phyloP scores from a whole-genome alignment of 1,140 invertebrate species.

The Drosophila mauritiana region DNA sequence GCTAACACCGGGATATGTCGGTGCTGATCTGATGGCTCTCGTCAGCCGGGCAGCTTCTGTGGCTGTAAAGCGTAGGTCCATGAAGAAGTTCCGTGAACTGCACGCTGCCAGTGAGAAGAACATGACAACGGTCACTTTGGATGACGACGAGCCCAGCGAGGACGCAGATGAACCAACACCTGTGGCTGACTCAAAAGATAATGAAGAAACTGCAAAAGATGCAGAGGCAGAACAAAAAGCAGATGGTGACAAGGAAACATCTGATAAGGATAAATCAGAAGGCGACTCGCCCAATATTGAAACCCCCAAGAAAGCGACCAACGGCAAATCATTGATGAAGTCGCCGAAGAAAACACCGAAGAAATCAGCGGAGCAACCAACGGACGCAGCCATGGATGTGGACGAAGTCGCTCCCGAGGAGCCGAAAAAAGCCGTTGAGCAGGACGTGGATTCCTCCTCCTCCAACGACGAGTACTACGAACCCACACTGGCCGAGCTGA shows the following conservation, averaged over 20 bases:
- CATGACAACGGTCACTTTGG: slow-evolving; percentile 76
- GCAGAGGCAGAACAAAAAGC: slow-evolving; percentile 6
- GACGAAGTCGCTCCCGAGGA: slow-evolving; percentile 17
- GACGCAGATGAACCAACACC: slow-evolving; percentile 12
- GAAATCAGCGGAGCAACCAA: slow-evolving; percentile 4
- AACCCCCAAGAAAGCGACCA: slow-evolving; percentile 30
- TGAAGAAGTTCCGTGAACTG: slow-evolving; percentile 71
- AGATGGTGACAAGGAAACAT: background rate
- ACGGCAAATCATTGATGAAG: slow-evolving; percentile 33
- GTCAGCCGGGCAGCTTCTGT: slow-evolving; percentile 94
- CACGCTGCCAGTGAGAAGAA: slow-evolving; percentile 70
- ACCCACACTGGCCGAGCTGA: slow-evolving; percentile 78
- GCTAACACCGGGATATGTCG: slow-evolving; percentile 98
- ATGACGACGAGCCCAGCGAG: slow-evolving; percentile 68
- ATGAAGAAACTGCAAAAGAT: slow-evolving; percentile 8
- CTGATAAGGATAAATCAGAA: background rate
- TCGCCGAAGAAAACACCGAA: no score
- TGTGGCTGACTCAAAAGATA: background rate
- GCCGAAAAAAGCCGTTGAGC: background rate
- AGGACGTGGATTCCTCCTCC: background rate
- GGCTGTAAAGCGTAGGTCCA: slow-evolving; percentile 89
- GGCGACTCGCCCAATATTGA: slow-evolving; percentile 3
- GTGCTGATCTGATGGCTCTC: slow-evolving; percentile 95
- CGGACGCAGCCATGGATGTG: slow-evolving; percentile 48
- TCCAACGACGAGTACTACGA: slow-evolving; percentile 61